A percentile compares a stretch with the other conserved stretches of the same genome.
These are phyloP conservation scores for Phoebastria nigripes DNA, from an alignment of 2,797 vertebrate species.

Conservation along the genomic window DNA sequence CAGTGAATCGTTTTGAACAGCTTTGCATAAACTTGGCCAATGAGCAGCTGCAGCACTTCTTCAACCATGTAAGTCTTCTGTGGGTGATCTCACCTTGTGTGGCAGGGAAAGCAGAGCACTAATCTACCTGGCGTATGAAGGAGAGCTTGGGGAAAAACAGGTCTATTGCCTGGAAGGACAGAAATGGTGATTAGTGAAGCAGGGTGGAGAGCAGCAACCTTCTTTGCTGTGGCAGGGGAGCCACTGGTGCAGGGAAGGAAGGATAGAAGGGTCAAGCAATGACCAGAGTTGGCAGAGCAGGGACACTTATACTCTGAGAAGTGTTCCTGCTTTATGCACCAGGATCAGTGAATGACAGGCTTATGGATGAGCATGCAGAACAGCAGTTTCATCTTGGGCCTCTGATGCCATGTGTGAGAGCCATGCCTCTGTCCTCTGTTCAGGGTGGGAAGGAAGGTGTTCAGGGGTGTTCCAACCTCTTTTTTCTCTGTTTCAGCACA, in stretches of 20 bases:
- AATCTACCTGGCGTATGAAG: not conserved
- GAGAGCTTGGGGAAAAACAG: not conserved
- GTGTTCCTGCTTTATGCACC: not conserved
- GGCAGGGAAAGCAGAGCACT: not conserved
- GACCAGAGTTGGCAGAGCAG: not conserved
- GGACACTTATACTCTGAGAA: not conserved
- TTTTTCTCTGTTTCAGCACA: slow-evolving; percentile 67
- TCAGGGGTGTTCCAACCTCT: not conserved
- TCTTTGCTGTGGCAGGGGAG: not conserved
- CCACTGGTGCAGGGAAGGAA: not conserved
- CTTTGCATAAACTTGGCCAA: slow-evolving; percentile 82
- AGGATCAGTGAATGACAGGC: not conserved
- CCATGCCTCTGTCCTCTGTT: not conserved
- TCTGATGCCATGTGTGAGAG: not conserved
- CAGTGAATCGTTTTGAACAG: slow-evolving; percentile 79
- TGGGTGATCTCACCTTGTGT: not conserved
- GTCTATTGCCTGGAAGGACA: not conserved
- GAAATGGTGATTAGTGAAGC: not conserved
- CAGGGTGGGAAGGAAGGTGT: not conserved
- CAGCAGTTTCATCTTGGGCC: not conserved
- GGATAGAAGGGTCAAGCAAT: not conserved
- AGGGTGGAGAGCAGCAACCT: not conserved
- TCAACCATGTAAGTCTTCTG: slow-evolving; percentile 74
- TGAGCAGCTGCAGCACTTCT: slow-evolving; percentile 82
- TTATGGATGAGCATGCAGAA: not conserved